phyloP scores from a whole-genome alignment of 2,888 invertebrate species.

The Ecdyonurus torrentis region DNA sequence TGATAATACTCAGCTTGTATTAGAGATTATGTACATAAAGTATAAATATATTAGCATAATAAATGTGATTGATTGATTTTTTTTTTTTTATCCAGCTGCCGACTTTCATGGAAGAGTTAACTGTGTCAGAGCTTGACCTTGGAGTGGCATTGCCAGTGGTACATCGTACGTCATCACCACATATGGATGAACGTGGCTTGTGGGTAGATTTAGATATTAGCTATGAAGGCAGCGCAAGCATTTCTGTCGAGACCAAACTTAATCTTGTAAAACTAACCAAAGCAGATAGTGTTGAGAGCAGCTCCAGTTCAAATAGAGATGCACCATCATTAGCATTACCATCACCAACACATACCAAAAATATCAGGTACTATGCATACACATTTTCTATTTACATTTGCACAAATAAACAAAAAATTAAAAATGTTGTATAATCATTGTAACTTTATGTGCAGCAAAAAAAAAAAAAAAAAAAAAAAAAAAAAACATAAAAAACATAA shows the following conservation, averaged over 20 bases:
- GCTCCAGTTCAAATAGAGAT: conserved; percentile 9
- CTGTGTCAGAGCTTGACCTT: conserved; percentile 56
- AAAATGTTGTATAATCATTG: neutral
- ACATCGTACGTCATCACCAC: conserved; percentile 42
- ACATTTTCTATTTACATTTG: too few species aligned
- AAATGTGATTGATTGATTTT: too few species aligned
- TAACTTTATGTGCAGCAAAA: neutral
- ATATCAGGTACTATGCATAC: neutral
- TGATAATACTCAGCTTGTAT: too few species aligned
- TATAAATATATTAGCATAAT: too few species aligned
- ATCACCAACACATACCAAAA: neutral
- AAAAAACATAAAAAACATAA: too few species aligned
- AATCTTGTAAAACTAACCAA: conserved; percentile 54
- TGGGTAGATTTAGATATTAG: conserved; percentile 76
- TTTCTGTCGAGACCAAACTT: conserved; percentile 76
- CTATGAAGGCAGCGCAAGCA: conserved; percentile 60
- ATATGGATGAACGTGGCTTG: conserved; percentile 62
- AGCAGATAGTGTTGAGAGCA: conserved; percentile 17
- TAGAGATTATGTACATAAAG: too few species aligned
- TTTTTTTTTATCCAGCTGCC: too few species aligned
- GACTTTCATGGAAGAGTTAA: conserved; percentile 71
- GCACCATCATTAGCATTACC: conserved; percentile 2
- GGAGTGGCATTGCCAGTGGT: conserved; percentile 50
- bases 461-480: neutral
- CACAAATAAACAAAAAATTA: too few species aligned